Base-by-base conservation (phyloP, 35 echinoderm and acorn worm genomes). In the Eucidaris tribuloides region DNA sequence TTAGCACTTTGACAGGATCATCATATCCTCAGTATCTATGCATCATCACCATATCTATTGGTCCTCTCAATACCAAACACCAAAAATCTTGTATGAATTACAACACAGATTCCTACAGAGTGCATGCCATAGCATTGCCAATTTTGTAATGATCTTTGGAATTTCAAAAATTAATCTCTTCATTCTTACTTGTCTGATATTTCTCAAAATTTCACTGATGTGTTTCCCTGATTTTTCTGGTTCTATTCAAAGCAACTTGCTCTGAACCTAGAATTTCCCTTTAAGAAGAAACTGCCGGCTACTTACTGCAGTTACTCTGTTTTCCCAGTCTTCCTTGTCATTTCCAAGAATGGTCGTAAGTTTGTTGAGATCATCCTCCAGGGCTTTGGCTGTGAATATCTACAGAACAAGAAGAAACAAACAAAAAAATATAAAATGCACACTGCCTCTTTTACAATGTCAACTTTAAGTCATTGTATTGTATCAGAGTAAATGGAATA, bases 281-380 rank as follows among this genome's bases (percentile, higher is more conserved):
- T 38, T 17, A 20, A 78, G 22, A 43, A 15, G 45, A 17, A 17
- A 48, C 29, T 68, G 11, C 81, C 37, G 36, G 49, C 52, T 20
- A 93, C 96, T 99, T 85, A 99, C 96, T 82, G 91, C 82, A 63
- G 40, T 84, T 27, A 78, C 52, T 66, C 96, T 86, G 14, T 60
- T 46, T 71, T 99, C 90, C 96, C 96, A 99, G 46, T 89, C 90
- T 44, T 82, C 66, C 40, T 99, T 99, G 5, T 99, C 96, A 76
- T 93, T 77, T 13, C 79, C 87, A 31, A 92, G 83, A 27, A 81
- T 99, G 45, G 85, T 60, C 22, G 80, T 79, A 46, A 93, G 83
- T 62, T 81, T 84, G 52, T 80, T 90, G 20, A 93, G 77, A 14
- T 99, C 96, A 33, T 99, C 96, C 79, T 99, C 91, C 48, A 93